phyloP scores from a whole-genome alignment of 2,888 invertebrate species.

The Trissoscelio sp. region DNA sequence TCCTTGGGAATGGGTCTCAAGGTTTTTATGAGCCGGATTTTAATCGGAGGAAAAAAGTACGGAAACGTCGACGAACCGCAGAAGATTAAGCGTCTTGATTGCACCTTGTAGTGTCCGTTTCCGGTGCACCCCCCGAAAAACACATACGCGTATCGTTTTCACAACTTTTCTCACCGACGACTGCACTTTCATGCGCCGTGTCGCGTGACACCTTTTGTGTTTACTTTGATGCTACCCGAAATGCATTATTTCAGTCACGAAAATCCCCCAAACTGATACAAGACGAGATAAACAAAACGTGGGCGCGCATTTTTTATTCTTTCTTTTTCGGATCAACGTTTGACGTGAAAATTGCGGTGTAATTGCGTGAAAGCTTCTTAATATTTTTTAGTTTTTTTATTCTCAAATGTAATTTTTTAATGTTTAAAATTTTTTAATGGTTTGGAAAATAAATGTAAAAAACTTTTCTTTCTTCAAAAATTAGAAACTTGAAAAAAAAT shows the following conservation, averaged over 20 bases:
- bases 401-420: too few species aligned
- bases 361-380: background rate
- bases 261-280: constrained; percentile 38
- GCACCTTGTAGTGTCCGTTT: constrained; percentile 67
- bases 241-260: constrained; percentile 68
- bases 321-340: background rate
- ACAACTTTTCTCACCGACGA: constrained; percentile 58
- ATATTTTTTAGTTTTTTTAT: too few species aligned
- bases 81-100: constrained; percentile 65
- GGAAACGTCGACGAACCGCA: constrained; percentile 68
- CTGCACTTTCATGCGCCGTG: constrained; percentile 66
- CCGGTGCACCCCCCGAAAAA: constrained; percentile 55
- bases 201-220: constrained; percentile 68
- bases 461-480: too few species aligned
- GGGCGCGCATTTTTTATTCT: constrained; percentile 37
- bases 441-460: too few species aligned
- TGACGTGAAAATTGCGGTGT: background rate
- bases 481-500: too few species aligned
- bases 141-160: constrained; percentile 52
- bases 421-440: too few species aligned
- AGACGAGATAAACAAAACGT: constrained; percentile 24
- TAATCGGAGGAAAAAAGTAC: constrained; percentile 73
- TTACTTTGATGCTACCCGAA: constrained; percentile 64
- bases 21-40: constrained; percentile 73
- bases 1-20: constrained; percentile 67